These are phyloP conservation scores for Helostoma temminkii DNA, from an alignment of 2,797 vertebrate genomes.

Conservation along the genomic window DNA sequence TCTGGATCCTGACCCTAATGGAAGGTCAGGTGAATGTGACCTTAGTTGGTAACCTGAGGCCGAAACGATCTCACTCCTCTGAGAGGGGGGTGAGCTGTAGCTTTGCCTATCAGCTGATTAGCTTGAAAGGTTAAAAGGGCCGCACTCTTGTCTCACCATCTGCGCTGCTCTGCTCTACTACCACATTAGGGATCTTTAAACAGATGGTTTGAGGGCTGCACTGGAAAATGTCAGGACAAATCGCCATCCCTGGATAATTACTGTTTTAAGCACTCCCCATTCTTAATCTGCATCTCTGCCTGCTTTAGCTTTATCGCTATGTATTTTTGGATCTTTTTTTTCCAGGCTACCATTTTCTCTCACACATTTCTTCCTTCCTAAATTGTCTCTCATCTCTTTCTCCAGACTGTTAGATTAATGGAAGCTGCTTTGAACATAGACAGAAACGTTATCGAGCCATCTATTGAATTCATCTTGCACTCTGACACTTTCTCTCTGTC, in stretches of 20 bases:
- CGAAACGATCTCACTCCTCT: slow-evolving; percentile 37
- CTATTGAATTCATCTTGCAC: slow-evolving; percentile 58
- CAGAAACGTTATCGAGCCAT: slow-evolving; percentile 59
- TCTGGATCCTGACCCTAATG: slow-evolving; percentile 21
- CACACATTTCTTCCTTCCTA: not conserved
- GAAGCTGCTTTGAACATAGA: slow-evolving; percentile 56
- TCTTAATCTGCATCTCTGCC: slow-evolving; percentile 60
- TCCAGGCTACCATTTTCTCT: slow-evolving; percentile 7
- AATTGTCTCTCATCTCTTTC: slow-evolving; percentile 35
- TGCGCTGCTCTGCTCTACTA: slow-evolving; percentile 72
- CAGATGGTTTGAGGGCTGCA: slow-evolving; percentile 84
- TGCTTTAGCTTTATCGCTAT: slow-evolving; percentile 39
- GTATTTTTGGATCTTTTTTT: slow-evolving; percentile 33
- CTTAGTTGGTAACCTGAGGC: slow-evolving; percentile 38
- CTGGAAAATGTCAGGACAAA: slow-evolving; percentile 87
- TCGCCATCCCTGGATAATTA: slow-evolving; percentile 83
- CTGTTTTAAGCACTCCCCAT: slow-evolving; percentile 61
- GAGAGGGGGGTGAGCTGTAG: slow-evolving; percentile 51
- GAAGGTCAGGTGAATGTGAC: slow-evolving; percentile 72
- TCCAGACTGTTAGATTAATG: slow-evolving; percentile 59
- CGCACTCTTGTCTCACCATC: slow-evolving; percentile 78
- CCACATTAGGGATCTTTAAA: slow-evolving; percentile 84
- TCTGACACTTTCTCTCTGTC: slow-evolving; percentile 38
- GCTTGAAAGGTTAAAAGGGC: slow-evolving; percentile 83
- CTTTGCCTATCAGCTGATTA: slow-evolving; percentile 80